These are phyloP conservation scores for Coecobrya sp. DNA, from an alignment of 2,888 invertebrate species.

Conservation along the genomic window DNA sequence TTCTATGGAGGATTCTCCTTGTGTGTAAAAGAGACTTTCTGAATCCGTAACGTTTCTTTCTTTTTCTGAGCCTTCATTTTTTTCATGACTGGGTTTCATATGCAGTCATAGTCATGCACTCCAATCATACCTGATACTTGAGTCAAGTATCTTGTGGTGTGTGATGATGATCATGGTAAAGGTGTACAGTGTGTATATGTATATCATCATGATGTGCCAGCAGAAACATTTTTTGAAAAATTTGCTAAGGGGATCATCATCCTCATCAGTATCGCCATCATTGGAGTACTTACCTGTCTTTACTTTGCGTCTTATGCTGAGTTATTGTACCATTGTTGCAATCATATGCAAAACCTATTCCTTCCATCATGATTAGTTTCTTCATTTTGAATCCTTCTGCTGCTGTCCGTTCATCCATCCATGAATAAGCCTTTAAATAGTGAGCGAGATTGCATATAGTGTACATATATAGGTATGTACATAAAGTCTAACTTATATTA, in stretches of 20 bases:
- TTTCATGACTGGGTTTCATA: constrained; percentile 56
- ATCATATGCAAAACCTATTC: constrained; percentile 60
- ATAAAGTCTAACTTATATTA: constrained; percentile 1
- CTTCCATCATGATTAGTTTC: constrained; percentile 61
- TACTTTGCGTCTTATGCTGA: constrained; percentile 7
- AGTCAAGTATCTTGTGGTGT: constrained; percentile 42
- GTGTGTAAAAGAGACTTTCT: constrained; percentile 58
- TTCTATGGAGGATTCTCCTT: constrained; percentile 80
- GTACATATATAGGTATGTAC: background rate
- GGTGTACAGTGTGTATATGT: too few relatives aligned
- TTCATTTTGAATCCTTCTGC: constrained; percentile 13
- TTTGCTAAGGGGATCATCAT: constrained; percentile 77
- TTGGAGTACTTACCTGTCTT: constrained; percentile 64
- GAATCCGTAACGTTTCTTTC: constrained; percentile 53
- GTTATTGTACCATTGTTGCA: constrained; percentile 43
- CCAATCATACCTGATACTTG: constrained; percentile 23
- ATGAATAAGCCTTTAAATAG: constrained; percentile 56
- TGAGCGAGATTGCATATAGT: background rate
- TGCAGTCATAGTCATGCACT: constrained; percentile 55
- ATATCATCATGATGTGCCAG: constrained; percentile 26
- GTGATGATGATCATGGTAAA: constrained; percentile 35
- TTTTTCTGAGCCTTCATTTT: constrained; percentile 69
- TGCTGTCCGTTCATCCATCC: constrained; percentile 73
- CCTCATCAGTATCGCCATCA: constrained; percentile 65
- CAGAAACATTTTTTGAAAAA: constrained; percentile 32